phyloP scores from a whole-genome alignment of 1,140 invertebrate species.

The Pseudomyrmex sp. region DNA sequence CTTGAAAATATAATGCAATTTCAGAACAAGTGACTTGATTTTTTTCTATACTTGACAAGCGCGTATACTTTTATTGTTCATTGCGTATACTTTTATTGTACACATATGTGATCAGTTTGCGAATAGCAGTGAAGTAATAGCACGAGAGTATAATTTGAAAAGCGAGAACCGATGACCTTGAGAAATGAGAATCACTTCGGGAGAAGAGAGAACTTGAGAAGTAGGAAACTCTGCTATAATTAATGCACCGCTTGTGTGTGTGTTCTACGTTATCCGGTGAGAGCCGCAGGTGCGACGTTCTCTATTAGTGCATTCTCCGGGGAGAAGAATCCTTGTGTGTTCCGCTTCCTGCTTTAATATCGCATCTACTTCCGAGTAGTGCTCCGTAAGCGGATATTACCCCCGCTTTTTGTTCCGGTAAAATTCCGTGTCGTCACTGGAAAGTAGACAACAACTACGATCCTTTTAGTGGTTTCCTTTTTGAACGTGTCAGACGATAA shows the following conservation, averaged over 20 bases:
- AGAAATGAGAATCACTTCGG: too few relatives aligned
- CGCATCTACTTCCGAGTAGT: constrained; percentile 11
- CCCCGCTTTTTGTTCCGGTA: neutral
- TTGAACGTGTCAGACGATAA: constrained; percentile 37
- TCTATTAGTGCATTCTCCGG: constrained; percentile 17
- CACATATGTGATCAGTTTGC: too few relatives aligned
- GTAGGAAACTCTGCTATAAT: neutral
- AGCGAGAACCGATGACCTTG: too few relatives aligned
- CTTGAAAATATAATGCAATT: too few relatives aligned
- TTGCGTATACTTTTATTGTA: too few relatives aligned
- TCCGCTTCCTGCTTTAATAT: constrained; percentile 29
- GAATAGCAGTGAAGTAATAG: too few relatives aligned
- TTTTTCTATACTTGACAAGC: too few relatives aligned
- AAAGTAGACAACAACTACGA: constrained; percentile 28
- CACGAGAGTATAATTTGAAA: too few relatives aligned
- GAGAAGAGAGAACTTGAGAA: too few relatives aligned
- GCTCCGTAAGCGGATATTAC: constrained; percentile 21
- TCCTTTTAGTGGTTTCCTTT: constrained; percentile 27
- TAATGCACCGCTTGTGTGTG: neutral
- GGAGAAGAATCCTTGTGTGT: constrained; percentile 21
- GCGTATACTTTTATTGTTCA: too few relatives aligned
- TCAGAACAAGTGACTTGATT: too few relatives aligned
- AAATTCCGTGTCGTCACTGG: constrained; percentile 33
- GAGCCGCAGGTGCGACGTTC: constrained; percentile 21
- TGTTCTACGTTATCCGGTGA: neutral